A percentile compares a stretch with the other conserved stretches of the same genome.
These are phyloP conservation scores for Catocala sponsa DNA, from an alignment of 2,888 invertebrate species.

Conservation along the genomic window DNA sequence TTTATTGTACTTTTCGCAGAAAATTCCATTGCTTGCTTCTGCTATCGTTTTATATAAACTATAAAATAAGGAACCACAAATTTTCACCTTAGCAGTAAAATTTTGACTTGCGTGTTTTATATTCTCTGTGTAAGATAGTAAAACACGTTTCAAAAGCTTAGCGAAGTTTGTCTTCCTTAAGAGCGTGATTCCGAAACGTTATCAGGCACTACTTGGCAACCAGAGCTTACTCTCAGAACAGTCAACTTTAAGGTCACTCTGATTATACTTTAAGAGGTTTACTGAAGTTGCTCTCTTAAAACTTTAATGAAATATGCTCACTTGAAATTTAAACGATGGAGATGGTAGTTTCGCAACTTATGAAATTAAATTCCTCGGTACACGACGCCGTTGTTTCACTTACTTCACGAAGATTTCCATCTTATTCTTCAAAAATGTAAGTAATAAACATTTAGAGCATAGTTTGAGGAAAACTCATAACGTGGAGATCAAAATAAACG, in stretches of 20 bases:
- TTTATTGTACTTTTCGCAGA: too few species aligned
- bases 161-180: constrained; percentile 57
- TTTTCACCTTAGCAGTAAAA: constrained; percentile 25
- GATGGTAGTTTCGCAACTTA: constrained; percentile 46
- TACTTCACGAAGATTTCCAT: constrained; percentile 16
- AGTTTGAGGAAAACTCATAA: constrained; percentile 26
- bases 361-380: constrained; percentile 52
- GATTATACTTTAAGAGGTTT: constrained; percentile 62
- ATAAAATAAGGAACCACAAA: too few species aligned
- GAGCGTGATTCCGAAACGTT: constrained; percentile 53
- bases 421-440: background rate
- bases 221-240: constrained; percentile 44
- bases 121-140: constrained; percentile 50
- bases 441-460: constrained; percentile 7
- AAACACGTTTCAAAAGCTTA: constrained; percentile 56
- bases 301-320: constrained; percentile 68
- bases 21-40: too few species aligned
- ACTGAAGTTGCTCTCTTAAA: constrained; percentile 54
- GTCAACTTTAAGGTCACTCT: constrained; percentile 58
- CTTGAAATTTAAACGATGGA: constrained; percentile 54
- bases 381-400: constrained; percentile 35
- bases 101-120: constrained; percentile 53
- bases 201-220: constrained; percentile 52
- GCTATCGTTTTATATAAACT: too few species aligned
- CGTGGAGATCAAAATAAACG: constrained; percentile 41